Base-by-base conservation (phyloP, 1,140 invertebrate species). In the Trichonephila clavipes region DNA sequence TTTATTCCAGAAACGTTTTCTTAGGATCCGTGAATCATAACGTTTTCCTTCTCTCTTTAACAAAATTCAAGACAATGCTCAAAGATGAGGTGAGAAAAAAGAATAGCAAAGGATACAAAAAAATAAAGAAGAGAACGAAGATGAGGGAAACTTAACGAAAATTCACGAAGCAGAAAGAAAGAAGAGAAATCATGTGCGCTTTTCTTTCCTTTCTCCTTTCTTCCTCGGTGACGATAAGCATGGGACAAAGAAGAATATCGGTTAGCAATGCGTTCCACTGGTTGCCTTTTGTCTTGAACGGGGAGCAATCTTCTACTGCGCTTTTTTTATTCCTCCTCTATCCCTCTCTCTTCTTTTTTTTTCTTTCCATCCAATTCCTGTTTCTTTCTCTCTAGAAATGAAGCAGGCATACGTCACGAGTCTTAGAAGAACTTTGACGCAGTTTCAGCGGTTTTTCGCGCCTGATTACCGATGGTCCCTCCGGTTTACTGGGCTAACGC, bases 371-470 rank as follows among this genome's bases (percentile, higher is more conserved):
- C 61, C 61, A 34, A 62, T 64, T 58, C 64, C 62, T 16, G 34
- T 89, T 89, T 58, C 87, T 89, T 24, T 69, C 64, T n/a, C 40
- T 59, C 40, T n/a, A 16, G 87, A 58, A 69, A 72, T 72, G 66
- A 69, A 61, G 40, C 62, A n/a, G 44, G 66, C 87, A 72, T 89
- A 89, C 87, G 87, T 89, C 87, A 89, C 64, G 64, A 69, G 34
- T 89, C 87, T 89, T 88, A 88, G 86, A 21, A 87, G 61, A 89
- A 89, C 87, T 72, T 72, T n/a, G 64, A 51, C 87, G 87, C 40
- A 89, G 87, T 89, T 89, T 89, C 87, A 89, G 87, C 87, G 87
- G 87, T 89, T 89, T 89, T 72, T 72, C 66, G 8, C 87, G 87
- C 87, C 66, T 89, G 66, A 89, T 89, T 88, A 66, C 61, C 59